These are phyloP conservation scores for Azorinus chamasolen DNA, from an alignment of 2,888 invertebrate species.

Conservation along the genomic window DNA sequence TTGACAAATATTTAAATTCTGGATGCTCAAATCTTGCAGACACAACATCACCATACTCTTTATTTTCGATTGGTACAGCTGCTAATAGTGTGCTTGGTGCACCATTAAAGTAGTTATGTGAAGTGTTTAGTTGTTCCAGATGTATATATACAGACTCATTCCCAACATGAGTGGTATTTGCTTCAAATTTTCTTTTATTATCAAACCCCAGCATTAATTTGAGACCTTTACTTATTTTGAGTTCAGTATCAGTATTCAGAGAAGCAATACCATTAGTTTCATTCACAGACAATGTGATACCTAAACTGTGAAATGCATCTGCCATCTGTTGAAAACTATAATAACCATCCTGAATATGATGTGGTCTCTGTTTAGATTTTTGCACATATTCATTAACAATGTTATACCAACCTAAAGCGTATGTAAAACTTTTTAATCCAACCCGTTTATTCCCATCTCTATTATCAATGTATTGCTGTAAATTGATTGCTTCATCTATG, in stretches of 20 bases:
- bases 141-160: conserved; percentile 37
- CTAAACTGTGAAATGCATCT: conserved; percentile 30
- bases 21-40: conserved; percentile 30
- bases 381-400: conserved; percentile 28
- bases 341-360: conserved; percentile 24
- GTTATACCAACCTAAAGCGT: conserved; percentile 47
- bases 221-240: conserved; percentile 38
- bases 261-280: conserved; percentile 37
- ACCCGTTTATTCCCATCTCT: conserved; percentile 30
- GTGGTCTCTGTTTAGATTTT: conserved; percentile 16
- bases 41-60: conserved; percentile 48
- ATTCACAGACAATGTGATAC: conserved; percentile 42
- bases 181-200: conserved; percentile 32
- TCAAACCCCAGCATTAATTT: conserved; percentile 31
- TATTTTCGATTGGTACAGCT: conserved; percentile 47
- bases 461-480: conserved; percentile 47
- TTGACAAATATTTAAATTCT: conserved; percentile 35
- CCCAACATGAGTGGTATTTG: conserved; percentile 28
- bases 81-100: conserved; percentile 35
- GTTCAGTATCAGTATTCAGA: conserved; percentile 24
- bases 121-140: conserved; percentile 42
- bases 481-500: conserved; percentile 33
- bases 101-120: conserved; percentile 39
- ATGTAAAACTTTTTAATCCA: conserved; percentile 42
- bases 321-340: conserved; percentile 43